Evolutionary conservation across 2,113 vertebrate genomes (phyloP).

Genomic region (Puffinus mauretanicus): DNA sequence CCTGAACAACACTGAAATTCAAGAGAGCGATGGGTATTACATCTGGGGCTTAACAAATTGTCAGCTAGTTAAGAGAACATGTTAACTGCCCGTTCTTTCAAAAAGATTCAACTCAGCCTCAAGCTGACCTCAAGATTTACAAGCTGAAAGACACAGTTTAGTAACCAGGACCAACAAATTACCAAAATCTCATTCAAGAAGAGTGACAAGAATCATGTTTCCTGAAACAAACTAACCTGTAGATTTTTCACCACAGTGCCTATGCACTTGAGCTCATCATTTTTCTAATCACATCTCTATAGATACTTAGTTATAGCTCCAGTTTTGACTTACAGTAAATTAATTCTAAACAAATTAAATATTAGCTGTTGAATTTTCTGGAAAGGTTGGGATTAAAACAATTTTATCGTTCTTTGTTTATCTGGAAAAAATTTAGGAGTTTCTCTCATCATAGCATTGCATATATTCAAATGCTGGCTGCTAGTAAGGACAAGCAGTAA

Average conservation of each 20-base stretch:
- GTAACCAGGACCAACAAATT: slow-evolving; percentile 26
- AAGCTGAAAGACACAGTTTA: slow-evolving; percentile 6
- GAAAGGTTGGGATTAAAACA: not conserved
- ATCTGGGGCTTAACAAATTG: not conserved
- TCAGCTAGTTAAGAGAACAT: not conserved
- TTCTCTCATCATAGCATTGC: not conserved
- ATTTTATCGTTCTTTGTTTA: not conserved
- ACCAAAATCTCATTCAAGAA: not conserved
- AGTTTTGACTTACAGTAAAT: not conserved
- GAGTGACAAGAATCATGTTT: not conserved
- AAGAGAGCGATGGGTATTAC: not conserved
- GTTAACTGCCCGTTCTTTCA: not conserved
- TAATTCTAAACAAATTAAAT: not conserved
- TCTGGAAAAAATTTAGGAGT: not conserved
- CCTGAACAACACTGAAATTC: not conserved
- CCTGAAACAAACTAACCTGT: not conserved
- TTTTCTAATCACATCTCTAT: not conserved
- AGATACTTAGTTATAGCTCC: not conserved
- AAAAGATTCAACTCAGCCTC: not conserved
- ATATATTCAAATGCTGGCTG: not conserved
- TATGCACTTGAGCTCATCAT: not conserved
- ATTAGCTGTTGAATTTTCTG: not conserved
- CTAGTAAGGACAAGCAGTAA: slow-evolving; percentile 15
- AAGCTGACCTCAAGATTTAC: not conserved
- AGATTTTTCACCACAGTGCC: not conserved